Base-by-base conservation (phyloP, 1,140 invertebrate species). In the Pseudomyrmex dendroicus region DNA sequence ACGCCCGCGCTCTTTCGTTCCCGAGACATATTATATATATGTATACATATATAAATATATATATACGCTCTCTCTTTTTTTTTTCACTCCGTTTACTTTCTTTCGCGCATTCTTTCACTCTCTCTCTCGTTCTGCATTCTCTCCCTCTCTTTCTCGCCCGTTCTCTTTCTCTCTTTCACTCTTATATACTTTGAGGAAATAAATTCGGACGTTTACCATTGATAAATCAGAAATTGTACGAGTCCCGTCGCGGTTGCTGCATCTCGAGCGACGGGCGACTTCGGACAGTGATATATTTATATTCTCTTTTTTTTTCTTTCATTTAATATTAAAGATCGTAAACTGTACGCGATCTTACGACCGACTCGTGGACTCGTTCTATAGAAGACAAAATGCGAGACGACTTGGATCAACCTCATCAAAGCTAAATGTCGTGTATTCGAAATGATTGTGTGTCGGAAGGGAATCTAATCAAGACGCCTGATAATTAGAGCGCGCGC, bases 131-230 rank as follows among this genome's bases (percentile, higher is more conserved):
- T 82, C 46, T 70, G 10, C 70, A 35, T 35, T 35, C 35, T 35
- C 35, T 85, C 63, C 66, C 77, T 78, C 50, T 84, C 61, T 48
- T 61, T 83, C 46, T 72, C 62, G 85, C 20, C 46, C 46, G 54
- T 17, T 68, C 20, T 46, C 13, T 72, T 48, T 62, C 20, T 54
- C 72, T 63, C 56, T 10, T 12, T 10, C 50, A 9, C 15, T 66
- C 52, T 57, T 25, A n/a, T 70, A 50, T 62, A 61, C 44, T 54
- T 73, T 48, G 35, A 13, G 12, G 20, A 83, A 89, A 88, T 64
- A 83, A 89, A 88, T 84, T 80, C 64, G 78, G 82, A 86, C 67
- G 61, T 64, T 64, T 63, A 48, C 52, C 7, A 63, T 46, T 64
- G 46, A 82, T 82, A 74, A 82, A 63, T 62, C 61, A 74, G n/a